Conservation (phyloP, 1,140 invertebrate species). For the Pentalonia nigronervosa region DNA sequence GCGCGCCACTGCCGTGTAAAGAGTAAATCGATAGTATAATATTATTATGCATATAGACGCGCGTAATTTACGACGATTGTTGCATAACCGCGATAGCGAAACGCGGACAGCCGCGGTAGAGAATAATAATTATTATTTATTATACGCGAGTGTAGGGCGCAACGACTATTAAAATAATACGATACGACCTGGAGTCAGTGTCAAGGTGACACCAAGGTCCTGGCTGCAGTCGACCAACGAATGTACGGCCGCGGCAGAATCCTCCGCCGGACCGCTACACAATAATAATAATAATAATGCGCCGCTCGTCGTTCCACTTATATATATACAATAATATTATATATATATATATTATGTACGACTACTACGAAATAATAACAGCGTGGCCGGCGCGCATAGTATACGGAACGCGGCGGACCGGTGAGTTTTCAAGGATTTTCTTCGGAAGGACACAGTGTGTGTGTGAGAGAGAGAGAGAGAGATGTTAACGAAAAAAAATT, state of each 20-base stretch:
- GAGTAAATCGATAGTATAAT: not conserved
- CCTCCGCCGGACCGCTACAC: slow-evolving; percentile 17
- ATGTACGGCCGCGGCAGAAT: slow-evolving; percentile 20
- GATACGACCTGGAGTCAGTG: slow-evolving; percentile 11
- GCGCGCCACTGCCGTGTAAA: not conserved
- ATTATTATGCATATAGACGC: not conserved
- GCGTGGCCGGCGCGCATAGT: not conserved
- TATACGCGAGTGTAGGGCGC: not conserved
- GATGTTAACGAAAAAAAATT: not conserved
- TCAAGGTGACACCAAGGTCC: slow-evolving; percentile 54
- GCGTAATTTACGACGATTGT: not conserved
- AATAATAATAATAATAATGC: not conserved
- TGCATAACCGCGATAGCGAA: not conserved
- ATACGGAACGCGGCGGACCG: not conserved
- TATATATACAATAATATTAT: not conserved
- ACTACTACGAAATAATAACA: not conserved
- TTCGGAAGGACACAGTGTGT: not conserved
- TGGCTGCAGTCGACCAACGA: not conserved
- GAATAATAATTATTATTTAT: slow-evolving; percentile 6
- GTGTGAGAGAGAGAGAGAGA: not conserved
- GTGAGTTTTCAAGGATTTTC: slow-evolving; percentile 21
- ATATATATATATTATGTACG: not conserved
- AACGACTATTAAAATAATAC: not conserved
- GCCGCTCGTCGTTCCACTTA: not conserved
- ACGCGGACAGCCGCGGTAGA: not conserved